Conservation (phyloP, 2,888 invertebrate species). For the Pandemis cinnamomeana region DNA sequence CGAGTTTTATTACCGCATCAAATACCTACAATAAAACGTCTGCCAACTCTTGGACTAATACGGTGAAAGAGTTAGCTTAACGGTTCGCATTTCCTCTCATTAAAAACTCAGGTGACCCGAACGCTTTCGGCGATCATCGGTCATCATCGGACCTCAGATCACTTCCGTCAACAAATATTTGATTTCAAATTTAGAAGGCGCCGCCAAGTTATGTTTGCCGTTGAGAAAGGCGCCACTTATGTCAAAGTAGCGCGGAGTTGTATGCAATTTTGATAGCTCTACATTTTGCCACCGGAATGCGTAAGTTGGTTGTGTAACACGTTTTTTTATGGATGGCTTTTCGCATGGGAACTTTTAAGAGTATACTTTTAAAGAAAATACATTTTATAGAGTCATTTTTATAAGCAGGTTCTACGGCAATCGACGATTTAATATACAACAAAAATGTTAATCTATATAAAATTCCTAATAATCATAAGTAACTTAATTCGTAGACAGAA, state of each 20-base stretch:
- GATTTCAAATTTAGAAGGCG: slow-evolving; percentile 39
- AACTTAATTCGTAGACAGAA: too few species aligned
- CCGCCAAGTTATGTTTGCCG: slow-evolving; percentile 19
- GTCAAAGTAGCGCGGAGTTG: neutral
- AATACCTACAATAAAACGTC: neutral
- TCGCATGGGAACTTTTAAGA: slow-evolving; percentile 1
- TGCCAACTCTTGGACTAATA: neutral
- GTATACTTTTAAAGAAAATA: neutral
- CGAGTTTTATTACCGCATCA: too few species aligned
- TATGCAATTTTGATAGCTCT: neutral
- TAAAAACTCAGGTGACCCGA: slow-evolving; percentile 43
- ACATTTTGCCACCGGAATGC: neutral
- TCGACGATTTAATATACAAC: neutral
- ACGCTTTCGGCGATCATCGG: slow-evolving; percentile 38
- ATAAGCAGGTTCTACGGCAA: neutral
- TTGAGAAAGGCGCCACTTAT: neutral
- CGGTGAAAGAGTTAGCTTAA: slow-evolving; percentile 43
- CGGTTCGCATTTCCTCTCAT: slow-evolving; percentile 47
- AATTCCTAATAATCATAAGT: neutral
- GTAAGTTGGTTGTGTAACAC: slow-evolving; percentile 1
- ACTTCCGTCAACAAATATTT: slow-evolving; percentile 63
- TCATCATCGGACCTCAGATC: slow-evolving; percentile 57
- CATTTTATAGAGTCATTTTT: neutral
- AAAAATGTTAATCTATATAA: neutral
- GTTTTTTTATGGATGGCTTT: slow-evolving; percentile 1